Conservation (phyloP, 1,140 invertebrate genomes). For the Scaptomyza hsui region DNA sequence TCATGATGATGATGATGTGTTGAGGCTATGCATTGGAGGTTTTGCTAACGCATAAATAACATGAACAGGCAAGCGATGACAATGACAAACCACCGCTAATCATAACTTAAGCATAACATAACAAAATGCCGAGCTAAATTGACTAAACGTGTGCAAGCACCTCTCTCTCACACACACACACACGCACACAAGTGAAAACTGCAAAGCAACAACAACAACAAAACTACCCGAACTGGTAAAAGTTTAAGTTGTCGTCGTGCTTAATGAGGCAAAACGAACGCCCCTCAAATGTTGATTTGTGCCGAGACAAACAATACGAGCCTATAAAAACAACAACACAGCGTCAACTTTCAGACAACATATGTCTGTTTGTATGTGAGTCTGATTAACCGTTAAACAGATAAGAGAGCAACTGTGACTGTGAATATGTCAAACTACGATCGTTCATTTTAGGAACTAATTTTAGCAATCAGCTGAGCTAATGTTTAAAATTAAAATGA, state of each 20-base stretch:
- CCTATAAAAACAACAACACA: slow-evolving; percentile 7
- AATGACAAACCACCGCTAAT: slow-evolving; percentile 77
- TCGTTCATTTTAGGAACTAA: no score
- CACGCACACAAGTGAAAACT: slow-evolving; percentile 63
- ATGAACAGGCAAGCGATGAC: slow-evolving; percentile 45
- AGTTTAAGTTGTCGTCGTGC: slow-evolving; percentile 46
- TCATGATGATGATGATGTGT: slow-evolving; percentile 24
- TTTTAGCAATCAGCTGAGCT: no score
- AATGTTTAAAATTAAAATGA: no score
- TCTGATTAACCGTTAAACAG: background rate
- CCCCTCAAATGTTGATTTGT: slow-evolving; percentile 36
- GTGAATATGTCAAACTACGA: no score
- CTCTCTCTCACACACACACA: slow-evolving; percentile 16
- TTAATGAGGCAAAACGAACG: slow-evolving; percentile 65
- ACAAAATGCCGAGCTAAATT: slow-evolving; percentile 48
- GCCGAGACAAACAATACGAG: slow-evolving; percentile 8
- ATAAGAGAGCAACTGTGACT: background rate
- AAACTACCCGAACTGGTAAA: slow-evolving; percentile 33
- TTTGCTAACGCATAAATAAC: slow-evolving; percentile 58
- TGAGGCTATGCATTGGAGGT: slow-evolving; percentile 25
- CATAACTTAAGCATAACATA: slow-evolving; percentile 72
- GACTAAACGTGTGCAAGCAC: slow-evolving; percentile 62
- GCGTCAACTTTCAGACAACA: slow-evolving; percentile 13
- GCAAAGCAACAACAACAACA: slow-evolving; percentile 17
- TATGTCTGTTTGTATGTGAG: background rate